Base-by-base conservation (phyloP, 2,797 vertebrate species). In the Taenioides sp. region DNA sequence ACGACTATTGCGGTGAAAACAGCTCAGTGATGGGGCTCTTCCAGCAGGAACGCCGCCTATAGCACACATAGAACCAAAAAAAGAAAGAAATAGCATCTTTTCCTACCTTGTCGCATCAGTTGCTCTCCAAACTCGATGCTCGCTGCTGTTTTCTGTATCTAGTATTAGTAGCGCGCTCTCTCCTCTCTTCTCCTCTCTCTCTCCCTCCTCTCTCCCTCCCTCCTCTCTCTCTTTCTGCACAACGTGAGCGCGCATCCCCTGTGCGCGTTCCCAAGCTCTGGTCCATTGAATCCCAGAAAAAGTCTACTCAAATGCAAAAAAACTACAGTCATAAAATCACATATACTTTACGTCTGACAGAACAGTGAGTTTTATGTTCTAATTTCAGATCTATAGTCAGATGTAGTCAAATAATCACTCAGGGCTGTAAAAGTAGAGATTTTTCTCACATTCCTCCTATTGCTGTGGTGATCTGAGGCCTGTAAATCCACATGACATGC, bases 71-170 rank as follows among this genome's bases (percentile, higher is more conserved):
- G 37, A 25, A 9, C 22, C 23, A 1, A 3, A 4, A 1, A 4
- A 9, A 2, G 27, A 69, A 9, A 68, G 57, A 17, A 54, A 47
- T 2, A 31, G 22, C 55, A 25, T n/a, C 58, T 71, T 67, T 40
- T 81, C 92, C 68, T 90, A 87, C 90, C 88, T 91, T 92, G 90
- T 88, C 86, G 90, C 89, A 88, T 91, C 83, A 82, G 86, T 86
- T 80, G 83, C 81, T 90, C 86, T 70, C 69, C 82, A 86, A 83
- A 81, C 82, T 85, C 80, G 81, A 71, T 86, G 85, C 86, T 88
- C 72, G 75, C 86, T 88, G 82, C 83, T 77, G 88, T 75, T 87
- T 80, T 79, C 79, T 89, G 88, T 86, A 88, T 86, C 88, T 78
- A 78, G 77, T 90, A 81, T 88, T 89, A 87, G 79, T 79, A 78